Evolutionary conservation across 2,113 vertebrate genomes (phyloP), one percentile per base, ranked within the genome.

Genomic region (Grammomys dolichurus): DNA sequence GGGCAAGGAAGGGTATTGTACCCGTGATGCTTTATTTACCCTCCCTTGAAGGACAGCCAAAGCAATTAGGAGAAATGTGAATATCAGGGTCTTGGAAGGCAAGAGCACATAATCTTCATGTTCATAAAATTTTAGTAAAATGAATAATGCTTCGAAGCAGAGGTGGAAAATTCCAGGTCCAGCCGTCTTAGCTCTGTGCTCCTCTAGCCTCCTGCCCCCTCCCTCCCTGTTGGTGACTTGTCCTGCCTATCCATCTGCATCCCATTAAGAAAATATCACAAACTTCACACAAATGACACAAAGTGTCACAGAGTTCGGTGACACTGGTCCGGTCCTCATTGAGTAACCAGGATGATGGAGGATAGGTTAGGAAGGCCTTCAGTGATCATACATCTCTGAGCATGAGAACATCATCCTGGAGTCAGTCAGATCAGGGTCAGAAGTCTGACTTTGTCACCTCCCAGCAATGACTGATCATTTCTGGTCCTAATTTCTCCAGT

Each of bases 101-200:
- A 56, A 94, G 24, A 40, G 89, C 36, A 36, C 58, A 72, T 82
- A 73, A 48, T 76, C 46, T 46, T 3, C 54, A 48, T 63, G n/a
- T 56, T 91, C 75, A 85, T 28, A 87, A 46, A 69, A 67, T 89
- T 95, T 93, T 40, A 33, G 24, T n/a, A 26, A 95, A 89, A 48
- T 9, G 7, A 17, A n/a, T 67, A 60, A 48, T 9, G 28, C 69
- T 69, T 7, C 0, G 54, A 94, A 85, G 65, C 82, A 20, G 46
- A 63, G 28, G 63, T 69, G 81, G 72, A 58, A 33, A 1, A 0
- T 46, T 40, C 48, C 43, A 82, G 92, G 48, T n/a, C 72, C 16
- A 17, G 13, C 43, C 24, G 17, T 36, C 20, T n/a, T 20, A 0
- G 0, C 51, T 33, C 3, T 20, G 3, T 56, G 87, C 19, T 67